These are phyloP conservation scores for Saxicola maurus DNA, from an alignment of 2,797 vertebrate genomes.

Conservation along the genomic window DNA sequence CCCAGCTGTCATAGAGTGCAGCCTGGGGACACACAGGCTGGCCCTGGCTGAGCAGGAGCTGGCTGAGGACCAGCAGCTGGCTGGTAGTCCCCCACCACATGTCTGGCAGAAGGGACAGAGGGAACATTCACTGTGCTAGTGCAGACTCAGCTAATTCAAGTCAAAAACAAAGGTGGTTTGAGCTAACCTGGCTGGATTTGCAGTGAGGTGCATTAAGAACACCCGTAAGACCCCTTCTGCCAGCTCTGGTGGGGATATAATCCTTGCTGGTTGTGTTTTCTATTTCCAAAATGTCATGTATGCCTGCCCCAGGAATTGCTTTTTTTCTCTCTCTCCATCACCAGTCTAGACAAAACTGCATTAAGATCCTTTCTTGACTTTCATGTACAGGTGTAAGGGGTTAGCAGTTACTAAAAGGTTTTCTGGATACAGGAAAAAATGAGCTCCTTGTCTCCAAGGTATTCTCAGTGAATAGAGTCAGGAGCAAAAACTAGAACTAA, in stretches of 20 bases:
- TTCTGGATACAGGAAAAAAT: neutral
- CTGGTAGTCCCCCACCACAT: slow-evolving; percentile 1
- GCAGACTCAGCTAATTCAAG: slow-evolving; percentile 37
- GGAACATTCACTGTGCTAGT: neutral
- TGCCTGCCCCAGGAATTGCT: neutral
- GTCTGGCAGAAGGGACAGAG: slow-evolving; percentile 48
- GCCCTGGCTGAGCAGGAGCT: neutral
- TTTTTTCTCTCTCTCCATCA: neutral
- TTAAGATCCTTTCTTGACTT: neutral
- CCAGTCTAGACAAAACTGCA: slow-evolving; percentile 5
- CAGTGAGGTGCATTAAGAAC: neutral
- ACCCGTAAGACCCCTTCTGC: neutral
- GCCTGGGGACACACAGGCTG: neutral
- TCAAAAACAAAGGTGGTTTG: slow-evolving; percentile 32
- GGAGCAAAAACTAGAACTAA: neutral
- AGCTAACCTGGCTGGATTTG: slow-evolving; percentile 30
- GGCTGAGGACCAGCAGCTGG: slow-evolving; percentile 22
- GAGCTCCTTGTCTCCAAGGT: neutral
- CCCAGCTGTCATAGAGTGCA: neutral
- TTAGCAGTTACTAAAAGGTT: neutral
- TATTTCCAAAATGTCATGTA: neutral
- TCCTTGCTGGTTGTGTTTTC: neutral
- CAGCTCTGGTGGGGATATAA: neutral
- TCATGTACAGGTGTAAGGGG: neutral
- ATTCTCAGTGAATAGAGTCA: neutral